These are phyloP conservation scores for Leptopilina syphax DNA, from an alignment of 2,888 invertebrate species.

Conservation along the genomic window DNA sequence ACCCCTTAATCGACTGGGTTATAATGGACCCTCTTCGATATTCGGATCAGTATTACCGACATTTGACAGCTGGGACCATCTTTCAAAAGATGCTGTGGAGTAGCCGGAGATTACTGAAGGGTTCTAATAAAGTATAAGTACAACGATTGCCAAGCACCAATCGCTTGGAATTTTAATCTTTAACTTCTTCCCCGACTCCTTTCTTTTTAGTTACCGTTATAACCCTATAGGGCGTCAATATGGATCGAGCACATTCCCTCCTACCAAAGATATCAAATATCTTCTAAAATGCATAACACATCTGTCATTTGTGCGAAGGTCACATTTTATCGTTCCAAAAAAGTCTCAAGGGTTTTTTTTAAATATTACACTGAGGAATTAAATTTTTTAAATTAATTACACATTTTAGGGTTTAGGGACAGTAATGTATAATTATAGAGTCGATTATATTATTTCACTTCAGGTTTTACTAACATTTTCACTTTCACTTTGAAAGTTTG, in stretches of 20 bases:
- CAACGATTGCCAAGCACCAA: background rate
- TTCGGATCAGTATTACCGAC: background rate
- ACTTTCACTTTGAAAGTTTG: too few species aligned
- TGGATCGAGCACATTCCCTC: background rate
- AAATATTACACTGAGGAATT: too few species aligned
- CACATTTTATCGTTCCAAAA: background rate
- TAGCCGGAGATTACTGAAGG: background rate
- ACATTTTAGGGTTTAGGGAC: too few species aligned
- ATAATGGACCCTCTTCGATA: constrained; percentile 26
- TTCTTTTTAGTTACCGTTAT: background rate
- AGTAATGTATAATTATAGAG: too few species aligned
- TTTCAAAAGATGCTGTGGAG: background rate
- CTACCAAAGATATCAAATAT: constrained; percentile 3
- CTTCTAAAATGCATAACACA: constrained; percentile 2
- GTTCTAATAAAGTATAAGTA: constrained; percentile 5
- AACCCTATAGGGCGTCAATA: background rate
- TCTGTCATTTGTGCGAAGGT: background rate
- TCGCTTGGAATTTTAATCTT: constrained; percentile 28
- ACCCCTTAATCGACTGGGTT: background rate
- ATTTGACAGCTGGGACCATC: constrained; percentile 23
- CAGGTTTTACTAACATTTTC: too few species aligned
- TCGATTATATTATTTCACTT: too few species aligned
- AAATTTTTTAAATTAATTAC: too few species aligned
- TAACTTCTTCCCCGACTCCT: background rate
- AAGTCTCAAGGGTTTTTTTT: too few species aligned